Evolutionary conservation across 2,797 vertebrate species (phyloP).

Genomic region (Tauraco hartlaubi): DNA sequence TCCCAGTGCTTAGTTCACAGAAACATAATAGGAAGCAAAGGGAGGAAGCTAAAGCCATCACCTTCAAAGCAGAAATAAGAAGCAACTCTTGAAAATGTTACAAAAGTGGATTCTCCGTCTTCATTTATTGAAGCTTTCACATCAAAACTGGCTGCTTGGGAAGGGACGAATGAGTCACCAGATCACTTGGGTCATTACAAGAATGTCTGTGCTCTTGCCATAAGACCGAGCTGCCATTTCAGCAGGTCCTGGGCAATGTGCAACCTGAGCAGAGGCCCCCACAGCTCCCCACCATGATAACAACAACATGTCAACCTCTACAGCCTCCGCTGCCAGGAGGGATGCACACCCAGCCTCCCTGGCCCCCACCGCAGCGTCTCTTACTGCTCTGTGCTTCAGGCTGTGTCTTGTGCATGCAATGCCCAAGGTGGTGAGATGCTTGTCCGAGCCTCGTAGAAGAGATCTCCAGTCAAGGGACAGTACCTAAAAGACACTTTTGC

Average conservation of each 20-base stretch:
- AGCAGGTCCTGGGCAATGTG: not conserved
- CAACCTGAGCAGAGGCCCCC: not conserved
- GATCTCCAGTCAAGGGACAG: not conserved
- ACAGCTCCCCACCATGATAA: not conserved
- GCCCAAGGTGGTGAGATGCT: not conserved
- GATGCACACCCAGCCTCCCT: not conserved
- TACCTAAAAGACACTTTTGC: not conserved
- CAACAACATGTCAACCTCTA: rapidly evolving
- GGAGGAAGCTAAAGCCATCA: not conserved
- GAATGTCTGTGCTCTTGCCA: not conserved
- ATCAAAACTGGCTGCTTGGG: conserved; percentile 20
- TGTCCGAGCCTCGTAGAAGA: not conserved
- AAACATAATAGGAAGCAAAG: not conserved
- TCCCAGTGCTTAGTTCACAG: not conserved
- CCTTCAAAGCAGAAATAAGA: conserved; percentile 42
- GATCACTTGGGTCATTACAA: not conserved
- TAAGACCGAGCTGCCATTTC: not conserved
- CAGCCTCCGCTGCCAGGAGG: not conserved
- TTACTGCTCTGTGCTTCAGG: rapidly evolving
- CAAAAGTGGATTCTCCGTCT: conserved; percentile 10
- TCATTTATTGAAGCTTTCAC: conserved; percentile 13
- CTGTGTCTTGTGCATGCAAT: not conserved
- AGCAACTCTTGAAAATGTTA: not conserved
- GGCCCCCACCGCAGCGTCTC: rapidly evolving
- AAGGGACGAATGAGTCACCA: not conserved